Evolutionary conservation across 2,113 vertebrate genomes (phyloP).

Genomic region (Drymodes brunneopygia): DNA sequence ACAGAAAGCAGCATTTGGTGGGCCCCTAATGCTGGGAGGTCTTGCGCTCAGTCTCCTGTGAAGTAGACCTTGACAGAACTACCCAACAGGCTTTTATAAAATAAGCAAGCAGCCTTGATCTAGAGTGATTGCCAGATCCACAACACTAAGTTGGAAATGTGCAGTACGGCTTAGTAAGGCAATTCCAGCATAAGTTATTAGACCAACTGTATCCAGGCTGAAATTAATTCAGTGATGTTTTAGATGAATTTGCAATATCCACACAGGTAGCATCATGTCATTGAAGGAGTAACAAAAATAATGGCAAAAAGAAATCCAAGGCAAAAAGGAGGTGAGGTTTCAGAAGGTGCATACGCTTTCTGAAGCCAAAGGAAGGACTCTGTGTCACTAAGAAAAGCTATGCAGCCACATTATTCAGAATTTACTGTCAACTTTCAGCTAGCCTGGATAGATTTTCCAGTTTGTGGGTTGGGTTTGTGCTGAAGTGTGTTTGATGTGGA

Average conservation of each 20-base stretch:
- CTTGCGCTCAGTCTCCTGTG: background rate
- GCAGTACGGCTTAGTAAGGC: background rate
- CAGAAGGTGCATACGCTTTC: background rate
- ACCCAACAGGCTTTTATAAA: constrained; percentile 18
- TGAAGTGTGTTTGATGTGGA: background rate
- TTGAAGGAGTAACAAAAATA: background rate
- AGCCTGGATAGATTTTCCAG: background rate
- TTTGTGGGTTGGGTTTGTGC: background rate
- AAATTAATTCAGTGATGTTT: background rate
- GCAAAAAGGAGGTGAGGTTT: background rate
- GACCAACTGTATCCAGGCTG: background rate
- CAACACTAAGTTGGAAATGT: background rate
- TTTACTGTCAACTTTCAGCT: background rate
- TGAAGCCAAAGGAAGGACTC: background rate
- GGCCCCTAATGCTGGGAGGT: constrained; percentile 23
- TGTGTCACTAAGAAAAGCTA: background rate
- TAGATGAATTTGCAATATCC: background rate
- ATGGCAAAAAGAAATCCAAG: background rate
- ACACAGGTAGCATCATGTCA: background rate
- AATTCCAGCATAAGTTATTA: background rate
- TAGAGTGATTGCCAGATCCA: constrained; percentile 28
- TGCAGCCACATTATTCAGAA: background rate
- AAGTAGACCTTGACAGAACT: constrained; percentile 5
- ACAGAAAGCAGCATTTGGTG: background rate
- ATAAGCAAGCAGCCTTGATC: background rate